Base-by-base conservation (phyloP, 2,797 vertebrate genomes). In the Onychomys torridus region DNA sequence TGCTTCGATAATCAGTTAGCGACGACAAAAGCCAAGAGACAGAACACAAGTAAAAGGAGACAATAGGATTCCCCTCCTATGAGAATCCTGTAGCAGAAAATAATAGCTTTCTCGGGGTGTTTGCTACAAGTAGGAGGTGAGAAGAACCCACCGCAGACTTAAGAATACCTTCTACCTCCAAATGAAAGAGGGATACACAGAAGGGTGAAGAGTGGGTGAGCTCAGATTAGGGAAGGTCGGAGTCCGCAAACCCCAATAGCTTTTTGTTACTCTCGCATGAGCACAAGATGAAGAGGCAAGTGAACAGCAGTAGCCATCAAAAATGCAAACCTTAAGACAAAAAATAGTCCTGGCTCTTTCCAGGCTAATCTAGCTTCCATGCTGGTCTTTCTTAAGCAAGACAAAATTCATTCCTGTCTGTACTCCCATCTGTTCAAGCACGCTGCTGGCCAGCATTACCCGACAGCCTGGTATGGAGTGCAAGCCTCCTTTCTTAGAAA, bases 1-100 rank as follows among this genome's bases (percentile, higher is more conserved):
- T 78, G 93, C 61, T 92, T 92, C 95, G 63, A 49, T 88, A 78
- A 93, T 69, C 78, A 95, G 88, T 14, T 85, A 90, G 90, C 43
- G 95, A 78, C 8, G 34, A 84, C 57, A 65, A 95, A 95, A 83
- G 27, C 25, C 86, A 46, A 87, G 89, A 94, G 43, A 49, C 32
- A n/a, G 32, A 96, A 90, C 34, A 65, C 25, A 95, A 21, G 78
- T 75, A 27, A 87, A 89, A 67, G 76, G 55, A 55, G 77, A 94
- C 84, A 93, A 97, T 69, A 71, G 89, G 90, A 81, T 93, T 91
- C 92, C 91, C 91, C 88, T 90, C 75, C 16, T 78, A 40, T 61
- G 87, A 94, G 89, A 97, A 82, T 69, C 81, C 43, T 69, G 93
- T 29, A 94, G 71, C 61, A 89, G 78, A 69, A 95, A 87, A 86